Base-by-base conservation (phyloP, 2,113 vertebrate genomes). In the Bubo scandiacus region DNA sequence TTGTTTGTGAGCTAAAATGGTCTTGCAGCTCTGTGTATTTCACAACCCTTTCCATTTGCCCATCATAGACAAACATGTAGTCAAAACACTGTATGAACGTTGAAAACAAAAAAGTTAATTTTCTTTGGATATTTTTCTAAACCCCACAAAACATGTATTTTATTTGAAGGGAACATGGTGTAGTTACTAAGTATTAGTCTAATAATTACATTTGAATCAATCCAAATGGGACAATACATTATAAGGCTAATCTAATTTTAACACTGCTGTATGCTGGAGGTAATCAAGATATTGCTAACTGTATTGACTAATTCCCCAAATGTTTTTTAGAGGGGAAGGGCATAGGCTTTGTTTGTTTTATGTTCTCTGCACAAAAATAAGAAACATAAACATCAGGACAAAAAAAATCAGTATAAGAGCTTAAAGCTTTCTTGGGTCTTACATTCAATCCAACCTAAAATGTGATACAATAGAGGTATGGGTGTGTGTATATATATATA, bases 391-490 rank as follows among this genome's bases (percentile, higher is more conserved):
- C 5, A 45, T 12, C 8, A 45, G 12, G 11, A 79, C 27, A 4
- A 70, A 70, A 72, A 38, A 32, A 45, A 34, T 43, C 8, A 14
- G 1, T 59, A n/a, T 62, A 49, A 89, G 5, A 25, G 3, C 38
- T 45, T 51, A 38, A 43, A 40, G 2, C 20, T 92, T 94, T 26
- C 27, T 87, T 12, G 72, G 9, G 25, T 84, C 12, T 71, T 13
- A 15, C 2, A 51, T 59, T 70, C 36, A 61, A 19, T 84, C 15
- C 15, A 59, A 3, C 3, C 7, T 51, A 21, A 59, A 78, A 40
- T 1, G 4, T 54, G 27, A 49, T 27, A 29, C 1, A 43, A 9
- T 9, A 26, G 8, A 7, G 4, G 0, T 9, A 1, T 22, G 9
- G 47, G 8, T 43, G 30, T 66, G 45, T 55, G 5, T 17, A 36